phyloP scores from a whole-genome alignment of 1,140 invertebrate genomes.

The Andricus grossulariae region DNA sequence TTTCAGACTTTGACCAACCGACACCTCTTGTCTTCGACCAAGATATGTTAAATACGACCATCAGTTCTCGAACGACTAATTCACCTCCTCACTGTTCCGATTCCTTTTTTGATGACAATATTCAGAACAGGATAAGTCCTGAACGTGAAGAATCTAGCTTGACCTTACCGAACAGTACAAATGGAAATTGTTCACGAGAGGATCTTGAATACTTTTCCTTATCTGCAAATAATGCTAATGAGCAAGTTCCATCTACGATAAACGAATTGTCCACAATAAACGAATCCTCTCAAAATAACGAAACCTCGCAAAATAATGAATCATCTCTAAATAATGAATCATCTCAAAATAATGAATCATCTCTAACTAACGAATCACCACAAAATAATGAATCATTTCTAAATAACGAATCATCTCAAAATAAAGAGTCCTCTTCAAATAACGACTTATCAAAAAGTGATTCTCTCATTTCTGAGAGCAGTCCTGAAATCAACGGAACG shows the following conservation, averaged over 20 bases:
- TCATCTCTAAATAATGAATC: no score
- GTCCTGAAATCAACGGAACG: background rate
- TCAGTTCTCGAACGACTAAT: background rate
- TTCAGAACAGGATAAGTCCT: no score
- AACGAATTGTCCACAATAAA: background rate
- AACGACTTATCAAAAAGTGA: no score
- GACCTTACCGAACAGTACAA: background rate
- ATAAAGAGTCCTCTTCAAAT: no score
- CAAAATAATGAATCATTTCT: no score
- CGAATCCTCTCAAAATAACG: no score
- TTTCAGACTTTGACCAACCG: background rate
- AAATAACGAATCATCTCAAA: no score
- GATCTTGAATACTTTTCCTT: conserved; percentile 4
- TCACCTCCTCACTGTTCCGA: no score
- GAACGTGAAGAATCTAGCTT: background rate
- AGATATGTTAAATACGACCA: background rate
- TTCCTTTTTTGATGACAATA: no score
- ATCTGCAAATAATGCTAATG: background rate
- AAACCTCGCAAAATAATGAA: no score
- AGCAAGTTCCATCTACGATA: background rate
- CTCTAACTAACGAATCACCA: no score
- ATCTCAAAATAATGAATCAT: no score
- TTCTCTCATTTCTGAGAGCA: background rate
- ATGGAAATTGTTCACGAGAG: background rate
- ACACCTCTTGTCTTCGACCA: background rate